Evolutionary conservation across 2,797 vertebrate species (phyloP).

Genomic region (Sylvilagus floridanus): DNA sequence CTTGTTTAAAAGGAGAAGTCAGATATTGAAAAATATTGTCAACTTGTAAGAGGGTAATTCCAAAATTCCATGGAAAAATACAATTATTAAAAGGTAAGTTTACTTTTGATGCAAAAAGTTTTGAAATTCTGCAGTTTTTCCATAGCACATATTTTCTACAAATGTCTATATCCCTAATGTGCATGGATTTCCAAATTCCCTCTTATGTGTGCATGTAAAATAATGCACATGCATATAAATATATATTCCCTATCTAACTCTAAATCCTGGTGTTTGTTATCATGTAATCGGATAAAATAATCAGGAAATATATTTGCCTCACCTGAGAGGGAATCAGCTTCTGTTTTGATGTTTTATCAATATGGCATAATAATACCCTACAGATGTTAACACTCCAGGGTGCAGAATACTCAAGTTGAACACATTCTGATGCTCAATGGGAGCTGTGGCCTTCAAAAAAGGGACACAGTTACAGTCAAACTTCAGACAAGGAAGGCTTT

Average conservation of each 20-base stretch:
- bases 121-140: too few species aligned
- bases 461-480: background rate
- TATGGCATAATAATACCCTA: background rate
- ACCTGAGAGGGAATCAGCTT: slow-evolving; percentile 11
- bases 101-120: too few species aligned
- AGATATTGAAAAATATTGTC: slow-evolving; percentile 64
- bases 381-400: background rate
- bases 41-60: background rate
- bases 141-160: too few species aligned
- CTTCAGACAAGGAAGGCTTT: background rate
- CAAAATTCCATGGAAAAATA: too few species aligned
- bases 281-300: background rate
- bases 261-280: slow-evolving; percentile 38
- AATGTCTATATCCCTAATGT: too few species aligned
- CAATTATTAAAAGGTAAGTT: too few species aligned
- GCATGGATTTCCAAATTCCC: too few species aligned
- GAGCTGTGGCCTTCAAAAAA: too few species aligned
- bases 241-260: slow-evolving; percentile 34
- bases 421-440: background rate
- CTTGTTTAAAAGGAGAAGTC: slow-evolving; percentile 50
- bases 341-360: background rate
- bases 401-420: background rate
- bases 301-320: background rate
- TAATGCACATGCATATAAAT: background rate
- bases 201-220: background rate